A percentile compares a stretch with the other conserved stretches of the same genome.
These are phyloP conservation scores for Lepidotrigona ventralis DNA, from an alignment of 1,140 invertebrate genomes.

Conservation along the genomic window DNA sequence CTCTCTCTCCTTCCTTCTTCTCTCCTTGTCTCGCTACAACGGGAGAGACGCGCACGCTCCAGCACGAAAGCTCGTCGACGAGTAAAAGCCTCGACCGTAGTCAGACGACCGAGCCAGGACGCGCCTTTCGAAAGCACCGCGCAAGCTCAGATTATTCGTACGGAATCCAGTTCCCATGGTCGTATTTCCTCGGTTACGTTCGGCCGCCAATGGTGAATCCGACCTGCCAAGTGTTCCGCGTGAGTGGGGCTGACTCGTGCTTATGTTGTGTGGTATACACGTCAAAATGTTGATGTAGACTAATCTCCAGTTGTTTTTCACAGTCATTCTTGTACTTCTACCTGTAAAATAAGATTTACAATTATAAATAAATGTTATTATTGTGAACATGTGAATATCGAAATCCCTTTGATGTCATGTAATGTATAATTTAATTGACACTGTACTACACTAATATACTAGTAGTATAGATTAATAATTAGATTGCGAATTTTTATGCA, in stretches of 20 bases:
- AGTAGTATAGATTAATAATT: no score
- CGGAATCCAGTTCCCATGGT: background rate
- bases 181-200: constrained; percentile 6
- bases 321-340: background rate
- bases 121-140: constrained; percentile 39
- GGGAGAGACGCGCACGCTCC: constrained; percentile 32
- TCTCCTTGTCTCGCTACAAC: background rate
- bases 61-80: constrained; percentile 47
- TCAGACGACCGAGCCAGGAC: constrained; percentile 27
- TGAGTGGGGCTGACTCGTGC: background rate
- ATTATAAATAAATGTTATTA: background rate
- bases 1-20: background rate
- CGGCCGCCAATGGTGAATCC: constrained; percentile 17
- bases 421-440: background rate
- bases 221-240: background rate
- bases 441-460: no score
- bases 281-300: background rate
- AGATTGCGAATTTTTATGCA: no score
- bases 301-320: background rate
- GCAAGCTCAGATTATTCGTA: constrained; percentile 35
- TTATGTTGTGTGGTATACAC: background rate
- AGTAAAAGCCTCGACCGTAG: constrained; percentile 33
- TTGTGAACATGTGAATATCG: background rate
- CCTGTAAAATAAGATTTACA: background rate
- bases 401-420: background rate